Evolutionary conservation across 1,140 invertebrate species (phyloP).

Genomic region (Nebria ingens): DNA sequence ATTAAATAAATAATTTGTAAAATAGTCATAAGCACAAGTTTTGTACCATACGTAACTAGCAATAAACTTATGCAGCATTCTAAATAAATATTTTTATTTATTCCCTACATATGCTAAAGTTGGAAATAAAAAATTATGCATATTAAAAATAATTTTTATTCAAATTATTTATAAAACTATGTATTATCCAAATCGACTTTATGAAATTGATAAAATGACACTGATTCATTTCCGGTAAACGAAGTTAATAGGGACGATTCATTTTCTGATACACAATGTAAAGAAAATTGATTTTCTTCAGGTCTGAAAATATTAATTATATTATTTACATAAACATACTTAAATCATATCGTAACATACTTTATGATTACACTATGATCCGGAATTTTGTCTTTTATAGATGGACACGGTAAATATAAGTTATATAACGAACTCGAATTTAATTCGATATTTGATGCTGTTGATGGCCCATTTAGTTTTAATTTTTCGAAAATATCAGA

Average conservation of each 20-base stretch:
- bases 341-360: background rate
- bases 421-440: background rate
- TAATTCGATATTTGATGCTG: background rate
- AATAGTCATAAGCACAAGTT: conserved; percentile 1
- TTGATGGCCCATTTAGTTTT: background rate
- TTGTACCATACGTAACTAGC: background rate
- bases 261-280: background rate
- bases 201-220: background rate
- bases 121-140: conserved; percentile 1
- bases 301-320: background rate
- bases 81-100: background rate
- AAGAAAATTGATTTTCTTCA: background rate
- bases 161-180: too few species aligned
- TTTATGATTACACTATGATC: background rate
- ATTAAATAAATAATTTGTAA: background rate
- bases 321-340: too few species aligned
- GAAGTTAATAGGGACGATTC: background rate
- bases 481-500: background rate
- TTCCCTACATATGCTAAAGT: background rate
- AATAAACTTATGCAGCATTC: background rate
- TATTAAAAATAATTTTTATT: background rate
- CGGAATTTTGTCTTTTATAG: background rate
- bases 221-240: background rate
- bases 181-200: background rate
- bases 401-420: background rate